Conservation (phyloP, 2,113 vertebrate species). For the Ranitomeya variabilis region DNA sequence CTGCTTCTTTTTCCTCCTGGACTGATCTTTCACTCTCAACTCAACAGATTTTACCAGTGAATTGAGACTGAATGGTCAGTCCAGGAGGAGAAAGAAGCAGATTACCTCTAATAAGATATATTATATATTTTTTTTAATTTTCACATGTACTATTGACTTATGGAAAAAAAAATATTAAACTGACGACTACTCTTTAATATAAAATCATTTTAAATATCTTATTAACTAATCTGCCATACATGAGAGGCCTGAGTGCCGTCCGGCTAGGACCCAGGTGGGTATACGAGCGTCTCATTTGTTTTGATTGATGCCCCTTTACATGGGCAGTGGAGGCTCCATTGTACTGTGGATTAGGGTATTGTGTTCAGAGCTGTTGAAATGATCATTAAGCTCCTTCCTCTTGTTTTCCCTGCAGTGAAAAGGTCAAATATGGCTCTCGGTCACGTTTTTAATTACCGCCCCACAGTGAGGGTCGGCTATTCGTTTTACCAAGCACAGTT, state of each 20-base stretch:
- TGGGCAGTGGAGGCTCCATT: background rate
- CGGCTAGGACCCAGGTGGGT: conserved; percentile 2
- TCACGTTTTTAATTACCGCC: conserved; percentile 4
- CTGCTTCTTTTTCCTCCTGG: too few species aligned
- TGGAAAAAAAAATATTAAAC: too few species aligned
- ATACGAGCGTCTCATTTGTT: background rate
- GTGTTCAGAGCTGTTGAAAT: background rate
- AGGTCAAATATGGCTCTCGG: conserved; percentile 22
- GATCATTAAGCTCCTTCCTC: conserved; percentile 14
- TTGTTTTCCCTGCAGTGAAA: conserved; percentile 26
- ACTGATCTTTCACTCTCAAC: too few species aligned
- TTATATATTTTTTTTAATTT: too few species aligned
- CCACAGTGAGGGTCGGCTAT: background rate
- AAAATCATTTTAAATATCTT: too few species aligned
- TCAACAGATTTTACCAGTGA: too few species aligned
- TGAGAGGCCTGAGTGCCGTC: background rate
- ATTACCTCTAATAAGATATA: too few species aligned
- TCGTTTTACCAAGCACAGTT: background rate
- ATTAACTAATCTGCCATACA: too few species aligned
- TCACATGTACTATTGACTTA: too few species aligned
- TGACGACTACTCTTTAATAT: too few species aligned
- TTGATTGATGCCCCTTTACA: conserved; percentile 11
- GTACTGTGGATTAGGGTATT: conserved; percentile 12
- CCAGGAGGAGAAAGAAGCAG: too few species aligned
- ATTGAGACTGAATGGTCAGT: too few species aligned